A percentile compares a stretch with the other conserved stretches of the same genome.
Evolutionary conservation across 2,113 vertebrate species (phyloP).

Genomic region (Notothenia coriiceps): DNA sequence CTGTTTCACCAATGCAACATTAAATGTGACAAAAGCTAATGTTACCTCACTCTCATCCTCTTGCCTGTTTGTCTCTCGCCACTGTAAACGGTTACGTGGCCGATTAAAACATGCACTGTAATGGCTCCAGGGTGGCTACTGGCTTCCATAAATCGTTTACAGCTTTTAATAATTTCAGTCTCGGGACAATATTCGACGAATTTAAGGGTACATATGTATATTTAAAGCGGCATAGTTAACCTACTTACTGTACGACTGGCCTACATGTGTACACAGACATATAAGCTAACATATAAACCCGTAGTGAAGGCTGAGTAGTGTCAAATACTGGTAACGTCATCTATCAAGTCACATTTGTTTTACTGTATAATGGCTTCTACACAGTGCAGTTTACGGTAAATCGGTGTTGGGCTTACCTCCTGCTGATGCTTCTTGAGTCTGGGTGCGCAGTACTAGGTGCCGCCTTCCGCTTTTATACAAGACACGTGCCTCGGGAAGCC

Average conservation of each 20-base stretch:
- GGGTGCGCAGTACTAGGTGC: slow-evolving; percentile 42
- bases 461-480: slow-evolving; percentile 75
- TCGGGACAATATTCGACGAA: neutral
- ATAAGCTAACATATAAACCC: neutral
- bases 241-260: neutral
- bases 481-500: slow-evolving; percentile 73
- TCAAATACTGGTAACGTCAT: neutral
- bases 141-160: neutral
- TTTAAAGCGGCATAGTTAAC: neutral
- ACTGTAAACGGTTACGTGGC: neutral
- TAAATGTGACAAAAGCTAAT: neutral
- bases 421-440: slow-evolving; percentile 69
- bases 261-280: neutral
- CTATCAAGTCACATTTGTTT: accelerated
- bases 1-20: too few relatives aligned
- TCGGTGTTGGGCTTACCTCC: slow-evolving; percentile 48
- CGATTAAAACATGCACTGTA: neutral
- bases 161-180: neutral
- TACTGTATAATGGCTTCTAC: accelerated
- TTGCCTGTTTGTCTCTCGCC: neutral
- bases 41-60: neutral
- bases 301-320: neutral
- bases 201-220: neutral
- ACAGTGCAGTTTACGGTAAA: neutral
- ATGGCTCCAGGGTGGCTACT: neutral